Evolutionary conservation across 1,140 invertebrate species (phyloP).

Genomic region (Cephus cinctus): DNA sequence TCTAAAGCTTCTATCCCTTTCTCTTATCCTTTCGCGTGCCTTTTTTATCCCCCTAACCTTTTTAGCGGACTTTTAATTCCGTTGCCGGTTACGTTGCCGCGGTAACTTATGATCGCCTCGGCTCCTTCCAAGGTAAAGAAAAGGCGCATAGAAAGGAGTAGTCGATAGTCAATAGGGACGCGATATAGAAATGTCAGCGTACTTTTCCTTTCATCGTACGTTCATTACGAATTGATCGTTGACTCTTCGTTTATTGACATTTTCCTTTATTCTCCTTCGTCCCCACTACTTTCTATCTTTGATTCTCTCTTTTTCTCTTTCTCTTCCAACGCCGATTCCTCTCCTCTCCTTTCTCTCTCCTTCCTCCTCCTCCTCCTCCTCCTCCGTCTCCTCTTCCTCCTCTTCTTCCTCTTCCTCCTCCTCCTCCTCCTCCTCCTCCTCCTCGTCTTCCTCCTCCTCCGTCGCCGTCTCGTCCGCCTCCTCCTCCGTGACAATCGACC

Average conservation of each 20-base stretch:
- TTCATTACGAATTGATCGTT: too few species aligned
- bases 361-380: constrained; percentile 9
- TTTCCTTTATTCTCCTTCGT: constrained; percentile 19
- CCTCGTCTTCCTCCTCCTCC: constrained; percentile 13
- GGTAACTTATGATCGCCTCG: constrained; percentile 11
- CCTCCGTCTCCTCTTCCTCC: constrained; percentile 1
- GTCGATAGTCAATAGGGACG: too few species aligned
- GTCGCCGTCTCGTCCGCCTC: constrained; percentile 19
- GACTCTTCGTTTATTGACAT: too few species aligned
- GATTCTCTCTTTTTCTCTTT: constrained; percentile 8
- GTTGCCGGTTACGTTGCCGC: constrained; percentile 3
- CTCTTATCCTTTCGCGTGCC: constrained; percentile 54
- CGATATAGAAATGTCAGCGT: too few species aligned
- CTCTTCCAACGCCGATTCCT: constrained; percentile 15
- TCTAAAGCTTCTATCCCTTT: constrained; percentile 52
- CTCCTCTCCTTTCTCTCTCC: constrained; percentile 15
- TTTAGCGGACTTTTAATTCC: constrained; percentile 47
- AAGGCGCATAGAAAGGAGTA: too few species aligned
- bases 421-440: not conserved
- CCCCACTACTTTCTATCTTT: constrained; percentile 10
- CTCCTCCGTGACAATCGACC: constrained; percentile 2
- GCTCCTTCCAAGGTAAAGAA: constrained; percentile 11
- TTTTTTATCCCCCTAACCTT: constrained; percentile 48
- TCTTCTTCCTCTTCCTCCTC: constrained; percentile 4
- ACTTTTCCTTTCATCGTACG: too few species aligned